These are phyloP conservation scores for Tetranychus cinnabarinus DNA, from an alignment of 1,140 invertebrate genomes.

Conservation along the genomic window DNA sequence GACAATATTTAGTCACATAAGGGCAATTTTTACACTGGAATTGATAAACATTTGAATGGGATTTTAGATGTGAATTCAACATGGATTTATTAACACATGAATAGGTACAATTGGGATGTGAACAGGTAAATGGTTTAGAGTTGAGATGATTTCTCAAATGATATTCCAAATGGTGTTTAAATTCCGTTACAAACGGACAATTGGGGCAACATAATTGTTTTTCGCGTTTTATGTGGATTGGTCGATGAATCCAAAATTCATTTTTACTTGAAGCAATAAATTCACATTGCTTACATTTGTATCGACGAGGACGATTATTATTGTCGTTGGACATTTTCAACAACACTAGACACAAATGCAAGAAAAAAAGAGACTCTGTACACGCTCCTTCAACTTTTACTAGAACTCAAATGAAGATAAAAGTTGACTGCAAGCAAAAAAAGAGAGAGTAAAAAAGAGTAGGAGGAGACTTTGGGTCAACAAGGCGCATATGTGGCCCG, in stretches of 20 bases:
- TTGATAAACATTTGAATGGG: slow-evolving; percentile 87
- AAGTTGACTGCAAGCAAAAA: too few relatives aligned
- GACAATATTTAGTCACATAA: slow-evolving; percentile 97
- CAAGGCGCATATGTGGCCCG: too few relatives aligned
- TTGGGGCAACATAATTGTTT: slow-evolving; percentile 69
- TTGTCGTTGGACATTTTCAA: too few relatives aligned
- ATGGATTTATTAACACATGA: slow-evolving; percentile 97
- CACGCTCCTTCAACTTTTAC: too few relatives aligned
- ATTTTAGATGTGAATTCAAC: slow-evolving; percentile 95
- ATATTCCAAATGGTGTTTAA: slow-evolving; percentile 96
- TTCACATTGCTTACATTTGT: slow-evolving; percentile 76
- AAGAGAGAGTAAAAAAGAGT: too few relatives aligned
- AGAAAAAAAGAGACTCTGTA: too few relatives aligned
- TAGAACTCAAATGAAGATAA: too few relatives aligned
- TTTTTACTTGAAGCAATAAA: slow-evolving; percentile 59
- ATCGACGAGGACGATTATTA: slow-evolving; percentile 21
- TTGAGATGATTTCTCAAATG: slow-evolving; percentile 85
- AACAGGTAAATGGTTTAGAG: slow-evolving; percentile 88
- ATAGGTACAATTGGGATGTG: slow-evolving; percentile 55
- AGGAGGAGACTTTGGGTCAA: too few relatives aligned
- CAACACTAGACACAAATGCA: too few relatives aligned
- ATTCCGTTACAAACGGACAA: slow-evolving; percentile 93
- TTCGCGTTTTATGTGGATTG: slow-evolving; percentile 69
- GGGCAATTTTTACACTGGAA: slow-evolving; percentile 80
- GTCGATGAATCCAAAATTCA: slow-evolving; percentile 71